phyloP scores from a whole-genome alignment of 2,888 invertebrate genomes.

The Chironomus riparius region DNA sequence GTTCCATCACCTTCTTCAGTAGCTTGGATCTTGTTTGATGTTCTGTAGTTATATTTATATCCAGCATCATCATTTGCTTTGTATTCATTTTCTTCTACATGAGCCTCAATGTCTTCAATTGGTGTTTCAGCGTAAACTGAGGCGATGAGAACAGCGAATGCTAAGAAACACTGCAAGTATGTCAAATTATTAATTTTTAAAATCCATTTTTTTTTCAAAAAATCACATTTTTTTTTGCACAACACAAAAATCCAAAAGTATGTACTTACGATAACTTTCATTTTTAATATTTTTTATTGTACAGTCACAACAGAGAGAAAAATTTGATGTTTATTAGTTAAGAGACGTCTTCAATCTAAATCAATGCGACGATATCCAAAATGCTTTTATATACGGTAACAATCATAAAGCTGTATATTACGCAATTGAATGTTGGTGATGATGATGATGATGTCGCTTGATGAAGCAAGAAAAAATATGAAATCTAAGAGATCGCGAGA shows the following conservation, averaged over 20 bases:
- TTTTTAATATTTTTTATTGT: neutral
- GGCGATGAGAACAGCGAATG: neutral
- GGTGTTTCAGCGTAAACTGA: neutral
- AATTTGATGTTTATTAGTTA: constrained; percentile 2
- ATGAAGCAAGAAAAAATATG: neutral
- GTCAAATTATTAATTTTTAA: neutral
- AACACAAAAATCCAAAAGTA: neutral
- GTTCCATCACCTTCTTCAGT: constrained; percentile 20
- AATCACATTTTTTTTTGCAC: neutral
- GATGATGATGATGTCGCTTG: neutral
- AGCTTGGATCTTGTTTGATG: constrained; percentile 17
- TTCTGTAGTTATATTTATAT: constrained; percentile 7
- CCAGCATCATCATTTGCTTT: constrained; percentile 11
- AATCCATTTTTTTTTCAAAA: neutral
- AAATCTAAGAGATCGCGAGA: neutral
- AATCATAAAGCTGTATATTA: neutral
- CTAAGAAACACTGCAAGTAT: neutral
- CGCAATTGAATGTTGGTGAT: neutral
- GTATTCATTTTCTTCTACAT: constrained; percentile 2
- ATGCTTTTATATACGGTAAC: constrained; percentile 15
- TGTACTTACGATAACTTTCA: constrained; percentile 5
- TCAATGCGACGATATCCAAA: neutral
- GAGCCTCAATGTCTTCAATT: constrained; percentile 10
- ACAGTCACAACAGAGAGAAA: neutral
- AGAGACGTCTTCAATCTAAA: constrained; percentile 13